Evolutionary conservation across 2,888 invertebrate genomes (phyloP).

Genomic region (Ommatoiulus sabulosus): DNA sequence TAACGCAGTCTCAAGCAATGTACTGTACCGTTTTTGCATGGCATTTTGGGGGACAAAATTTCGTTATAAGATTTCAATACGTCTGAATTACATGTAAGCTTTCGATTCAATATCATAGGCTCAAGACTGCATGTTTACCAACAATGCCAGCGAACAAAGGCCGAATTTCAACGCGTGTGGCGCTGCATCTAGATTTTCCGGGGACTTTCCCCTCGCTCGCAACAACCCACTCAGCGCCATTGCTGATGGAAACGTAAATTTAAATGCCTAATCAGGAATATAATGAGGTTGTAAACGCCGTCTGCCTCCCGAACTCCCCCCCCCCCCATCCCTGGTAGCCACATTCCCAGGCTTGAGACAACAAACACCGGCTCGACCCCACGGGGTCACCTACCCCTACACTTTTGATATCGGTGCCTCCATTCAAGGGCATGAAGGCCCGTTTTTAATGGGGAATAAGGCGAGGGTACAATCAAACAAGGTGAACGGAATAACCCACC

Average conservation of each 20-base stretch:
- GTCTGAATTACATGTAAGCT: too few relatives aligned
- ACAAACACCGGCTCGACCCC: not conserved
- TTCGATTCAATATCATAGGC: not conserved
- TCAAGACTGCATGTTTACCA: not conserved
- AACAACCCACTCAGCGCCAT: not conserved
- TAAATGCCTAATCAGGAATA: conserved; percentile 28
- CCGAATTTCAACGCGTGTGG: not conserved
- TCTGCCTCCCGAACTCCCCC: not conserved
- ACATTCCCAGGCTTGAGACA: conserved; percentile 28
- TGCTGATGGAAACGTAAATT: conserved; percentile 5
- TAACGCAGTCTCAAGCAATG: too few relatives aligned
- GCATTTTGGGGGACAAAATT: too few relatives aligned
- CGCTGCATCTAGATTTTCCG: not conserved
- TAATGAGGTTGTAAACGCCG: conserved; percentile 28
- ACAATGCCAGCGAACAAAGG: not conserved
- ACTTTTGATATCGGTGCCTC: not conserved
- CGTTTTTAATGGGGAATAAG: not conserved
- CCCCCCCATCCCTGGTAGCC: not conserved
- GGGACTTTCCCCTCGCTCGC: not conserved
- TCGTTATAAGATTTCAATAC: too few relatives aligned
- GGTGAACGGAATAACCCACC: not conserved
- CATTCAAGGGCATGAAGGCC: not conserved
- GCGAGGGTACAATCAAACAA: not conserved
- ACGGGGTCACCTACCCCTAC: not conserved
- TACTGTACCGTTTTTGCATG: too few relatives aligned